These are phyloP conservation scores for Cromileptes altivelis DNA, from an alignment of 2,113 vertebrate species.

Conservation along the genomic window DNA sequence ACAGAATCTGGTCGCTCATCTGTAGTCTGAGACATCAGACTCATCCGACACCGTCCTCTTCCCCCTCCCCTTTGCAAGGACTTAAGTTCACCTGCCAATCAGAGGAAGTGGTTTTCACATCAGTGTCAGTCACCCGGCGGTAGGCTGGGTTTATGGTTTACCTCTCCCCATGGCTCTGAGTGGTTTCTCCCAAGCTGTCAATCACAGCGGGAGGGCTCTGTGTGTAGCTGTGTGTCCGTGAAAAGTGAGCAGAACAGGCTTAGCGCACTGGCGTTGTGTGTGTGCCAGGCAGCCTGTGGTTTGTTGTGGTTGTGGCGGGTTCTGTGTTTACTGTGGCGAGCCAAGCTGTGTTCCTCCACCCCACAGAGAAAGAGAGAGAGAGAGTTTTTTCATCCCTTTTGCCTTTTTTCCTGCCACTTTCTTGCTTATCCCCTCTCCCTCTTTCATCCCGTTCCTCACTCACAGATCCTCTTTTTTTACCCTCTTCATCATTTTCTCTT, in stretches of 20 bases:
- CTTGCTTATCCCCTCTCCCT: neutral
- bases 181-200: conserved; percentile 71
- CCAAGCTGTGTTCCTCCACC: conserved; percentile 69
- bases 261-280: neutral
- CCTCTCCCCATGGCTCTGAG: conserved; percentile 48
- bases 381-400: conserved; percentile 34
- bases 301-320: conserved; percentile 76
- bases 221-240: conserved; percentile 40
- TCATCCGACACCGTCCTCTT: neutral
- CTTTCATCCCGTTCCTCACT: conserved; percentile 13
- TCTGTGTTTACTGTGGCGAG: conserved; percentile 72
- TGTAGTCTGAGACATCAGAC: conserved; percentile 6
- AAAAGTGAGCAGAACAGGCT: conserved; percentile 46
- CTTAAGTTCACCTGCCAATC: conserved; percentile 67
- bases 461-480: neutral
- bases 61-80: neutral
- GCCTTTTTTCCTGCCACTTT: conserved; percentile 40
- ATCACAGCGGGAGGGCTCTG: conserved; percentile 52
- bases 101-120: conserved; percentile 69
- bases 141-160: conserved; percentile 56
- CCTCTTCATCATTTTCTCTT: neutral
- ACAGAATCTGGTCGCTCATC: conserved; percentile 10
- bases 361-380: conserved; percentile 42
- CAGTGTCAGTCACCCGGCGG: conserved; percentile 64
- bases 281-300: conserved; percentile 74